Evolutionary conservation across 64 coral and sea anemone species (phyloP).

Genomic region (Exaiptasia diaphana): DNA sequence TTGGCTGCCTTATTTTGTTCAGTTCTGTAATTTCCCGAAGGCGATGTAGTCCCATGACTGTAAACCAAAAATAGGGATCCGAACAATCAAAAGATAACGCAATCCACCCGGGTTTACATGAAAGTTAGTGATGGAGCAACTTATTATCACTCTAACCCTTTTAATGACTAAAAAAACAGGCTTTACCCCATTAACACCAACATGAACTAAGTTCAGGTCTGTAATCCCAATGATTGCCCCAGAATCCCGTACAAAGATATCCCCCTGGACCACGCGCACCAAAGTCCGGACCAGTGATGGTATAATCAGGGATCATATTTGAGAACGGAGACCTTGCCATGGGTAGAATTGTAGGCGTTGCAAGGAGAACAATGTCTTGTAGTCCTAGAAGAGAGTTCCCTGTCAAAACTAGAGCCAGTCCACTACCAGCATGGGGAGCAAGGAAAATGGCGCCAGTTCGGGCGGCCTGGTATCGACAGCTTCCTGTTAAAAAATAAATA

Average conservation of each 20-base stretch:
- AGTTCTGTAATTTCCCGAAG: too few species aligned
- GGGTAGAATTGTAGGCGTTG: constrained; percentile 89
- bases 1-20: too few species aligned
- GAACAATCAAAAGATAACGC: too few species aligned
- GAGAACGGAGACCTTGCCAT: constrained; percentile 98
- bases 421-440: constrained; percentile 68
- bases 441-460: constrained; percentile 77
- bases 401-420: constrained; percentile 74
- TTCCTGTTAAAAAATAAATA: constrained; percentile 35
- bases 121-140: too few species aligned
- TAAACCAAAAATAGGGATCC: too few species aligned
- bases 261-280: constrained; percentile 77
- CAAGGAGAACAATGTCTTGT: constrained; percentile 64
- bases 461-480: constrained; percentile 42
- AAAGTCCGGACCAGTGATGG: constrained; percentile 89
- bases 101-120: too few species aligned
- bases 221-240: constrained; percentile 89
- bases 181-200: constrained; percentile 58
- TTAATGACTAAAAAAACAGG: too few species aligned
- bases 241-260: constrained; percentile 89
- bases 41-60: too few species aligned
- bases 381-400: constrained; percentile 82
- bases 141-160: too few species aligned
- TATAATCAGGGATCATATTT: constrained; percentile 93
- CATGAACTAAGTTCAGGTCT: constrained; percentile 61